A percentile compares a stretch with the other conserved stretches of the same genome.
Conservation (phyloP, 1,140 invertebrate genomes). For the Drosophila mayri region DNA sequence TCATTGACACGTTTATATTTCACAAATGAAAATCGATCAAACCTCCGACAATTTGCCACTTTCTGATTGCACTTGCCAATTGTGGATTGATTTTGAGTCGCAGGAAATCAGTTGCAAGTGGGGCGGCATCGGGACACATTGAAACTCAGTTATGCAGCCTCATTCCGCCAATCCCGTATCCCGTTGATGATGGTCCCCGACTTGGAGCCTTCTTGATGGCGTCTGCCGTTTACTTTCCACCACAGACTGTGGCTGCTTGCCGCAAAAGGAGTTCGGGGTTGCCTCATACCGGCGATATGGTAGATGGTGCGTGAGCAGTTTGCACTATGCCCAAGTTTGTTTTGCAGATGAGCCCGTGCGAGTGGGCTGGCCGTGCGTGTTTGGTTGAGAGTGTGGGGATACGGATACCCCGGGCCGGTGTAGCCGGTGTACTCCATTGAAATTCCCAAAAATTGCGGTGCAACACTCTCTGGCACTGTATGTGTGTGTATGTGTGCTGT, state of each 20-base stretch:
- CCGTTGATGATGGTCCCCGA: slow-evolving; percentile 5
- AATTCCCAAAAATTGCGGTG: slow-evolving; percentile 74
- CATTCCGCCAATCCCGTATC: slow-evolving; percentile 3
- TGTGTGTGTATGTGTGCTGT: neutral
- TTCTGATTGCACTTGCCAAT: slow-evolving; percentile 49
- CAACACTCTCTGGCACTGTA: slow-evolving; percentile 23
- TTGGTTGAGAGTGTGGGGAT: slow-evolving; percentile 7
- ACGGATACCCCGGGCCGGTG: slow-evolving; percentile 3
- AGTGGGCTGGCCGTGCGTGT: slow-evolving; percentile 26
- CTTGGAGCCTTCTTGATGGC: slow-evolving; percentile 47
- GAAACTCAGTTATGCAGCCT: slow-evolving; percentile 7
- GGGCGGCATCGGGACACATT: slow-evolving; percentile 13
- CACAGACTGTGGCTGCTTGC: slow-evolving; percentile 51
- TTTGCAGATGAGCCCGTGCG: slow-evolving; percentile 57
- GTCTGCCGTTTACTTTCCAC: slow-evolving; percentile 45
- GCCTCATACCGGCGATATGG: slow-evolving; percentile 13
- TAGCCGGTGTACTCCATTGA: slow-evolving; percentile 44
- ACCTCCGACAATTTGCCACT: slow-evolving; percentile 27
- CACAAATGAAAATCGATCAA: slow-evolving; percentile 3
- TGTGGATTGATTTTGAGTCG: slow-evolving; percentile 26
- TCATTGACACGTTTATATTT: slow-evolving; percentile 15
- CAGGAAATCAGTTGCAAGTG: slow-evolving; percentile 26
- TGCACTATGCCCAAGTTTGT: slow-evolving; percentile 52
- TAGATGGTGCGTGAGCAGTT: slow-evolving; percentile 63
- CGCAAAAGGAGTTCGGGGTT: slow-evolving; percentile 31